These are phyloP conservation scores for Augiades crinisus DNA, from an alignment of 2,888 invertebrate species.

Conservation along the genomic window DNA sequence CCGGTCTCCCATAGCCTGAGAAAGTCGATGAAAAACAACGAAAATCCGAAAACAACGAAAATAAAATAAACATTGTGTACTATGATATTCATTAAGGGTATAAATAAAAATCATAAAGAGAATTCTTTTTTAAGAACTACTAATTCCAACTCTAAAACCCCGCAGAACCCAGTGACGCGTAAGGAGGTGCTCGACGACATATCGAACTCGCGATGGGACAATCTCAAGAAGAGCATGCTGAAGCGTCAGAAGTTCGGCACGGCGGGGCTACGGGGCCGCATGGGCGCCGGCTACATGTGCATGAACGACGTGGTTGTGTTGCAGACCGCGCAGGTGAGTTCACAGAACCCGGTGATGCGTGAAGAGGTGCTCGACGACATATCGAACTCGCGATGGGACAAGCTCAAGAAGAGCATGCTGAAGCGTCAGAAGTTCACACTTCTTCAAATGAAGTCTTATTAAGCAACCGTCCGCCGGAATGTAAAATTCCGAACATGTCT, in stretches of 20 bases:
- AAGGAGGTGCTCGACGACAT: constrained; percentile 84
- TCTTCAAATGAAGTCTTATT: too few relatives aligned
- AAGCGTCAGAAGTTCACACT: constrained; percentile 88
- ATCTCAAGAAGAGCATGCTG: constrained; percentile 84
- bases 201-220: constrained; percentile 75
- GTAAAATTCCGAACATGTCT: too few relatives aligned
- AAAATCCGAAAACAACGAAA: too few relatives aligned
- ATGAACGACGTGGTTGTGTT: constrained; percentile 99
- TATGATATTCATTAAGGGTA: too few relatives aligned
- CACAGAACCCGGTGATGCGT: constrained; percentile 84
- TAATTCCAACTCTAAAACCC: neutral
- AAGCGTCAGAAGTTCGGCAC: constrained; percentile 93
- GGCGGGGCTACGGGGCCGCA: constrained; percentile 94
- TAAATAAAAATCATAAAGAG: too few relatives aligned
- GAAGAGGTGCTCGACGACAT: constrained; percentile 84
- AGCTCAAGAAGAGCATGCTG: constrained; percentile 84
- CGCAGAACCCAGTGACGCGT: constrained; percentile 84
- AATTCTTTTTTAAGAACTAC: too few relatives aligned
- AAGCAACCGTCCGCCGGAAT: too few relatives aligned
- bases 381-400: constrained; percentile 75
- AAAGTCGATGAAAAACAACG: too few relatives aligned
- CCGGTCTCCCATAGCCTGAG: too few relatives aligned
- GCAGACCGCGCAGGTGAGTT: constrained; percentile 95
- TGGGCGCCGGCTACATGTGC: constrained; percentile 95
- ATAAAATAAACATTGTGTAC: too few relatives aligned